Evolutionary conservation across 2,888 invertebrate genomes (phyloP).

Genomic region (Gastracanthus pulcherrimus): DNA sequence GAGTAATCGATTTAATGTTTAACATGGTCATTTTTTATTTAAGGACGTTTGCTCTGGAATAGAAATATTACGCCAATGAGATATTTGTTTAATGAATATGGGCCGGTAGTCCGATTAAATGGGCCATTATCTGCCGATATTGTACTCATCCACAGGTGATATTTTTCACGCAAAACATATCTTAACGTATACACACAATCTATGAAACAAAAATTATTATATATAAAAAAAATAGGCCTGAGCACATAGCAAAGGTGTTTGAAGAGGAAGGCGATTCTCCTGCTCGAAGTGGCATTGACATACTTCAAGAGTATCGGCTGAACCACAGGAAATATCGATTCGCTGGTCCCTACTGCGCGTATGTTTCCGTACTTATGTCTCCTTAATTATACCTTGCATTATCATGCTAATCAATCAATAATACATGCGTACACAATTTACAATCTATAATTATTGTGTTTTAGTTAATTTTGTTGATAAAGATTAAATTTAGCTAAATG

Average conservation of each 20-base stretch:
- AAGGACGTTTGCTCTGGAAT: slow-evolving; percentile 77
- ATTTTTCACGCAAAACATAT: not conserved
- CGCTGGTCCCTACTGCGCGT: slow-evolving; percentile 82
- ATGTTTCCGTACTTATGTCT: slow-evolving; percentile 71
- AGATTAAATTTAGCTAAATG: no score
- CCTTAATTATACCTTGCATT: no score
- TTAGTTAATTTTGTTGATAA: no score
- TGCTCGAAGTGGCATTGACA: slow-evolving; percentile 82
- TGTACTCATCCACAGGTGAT: slow-evolving; percentile 78
- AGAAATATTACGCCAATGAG: slow-evolving; percentile 76
- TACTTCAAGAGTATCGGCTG: slow-evolving; percentile 82
- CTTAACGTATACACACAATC: no score
- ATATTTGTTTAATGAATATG: slow-evolving; percentile 80
- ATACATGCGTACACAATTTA: no score
- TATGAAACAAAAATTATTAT: not conserved
- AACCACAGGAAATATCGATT: slow-evolving; percentile 80
- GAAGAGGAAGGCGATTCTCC: slow-evolving; percentile 82
- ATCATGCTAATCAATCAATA: no score
- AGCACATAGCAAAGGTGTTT: slow-evolving; percentile 82
- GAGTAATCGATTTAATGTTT: not conserved
- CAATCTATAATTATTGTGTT: no score
- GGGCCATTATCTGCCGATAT: slow-evolving; percentile 83
- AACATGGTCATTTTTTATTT: not conserved
- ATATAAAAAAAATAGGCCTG: slow-evolving; percentile 78
- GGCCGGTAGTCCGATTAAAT: slow-evolving; percentile 83